Evolutionary conservation across 1,140 invertebrate genomes (phyloP), one percentile per base, ranked within the genome.

Genomic region (Drosophila arawakana): DNA sequence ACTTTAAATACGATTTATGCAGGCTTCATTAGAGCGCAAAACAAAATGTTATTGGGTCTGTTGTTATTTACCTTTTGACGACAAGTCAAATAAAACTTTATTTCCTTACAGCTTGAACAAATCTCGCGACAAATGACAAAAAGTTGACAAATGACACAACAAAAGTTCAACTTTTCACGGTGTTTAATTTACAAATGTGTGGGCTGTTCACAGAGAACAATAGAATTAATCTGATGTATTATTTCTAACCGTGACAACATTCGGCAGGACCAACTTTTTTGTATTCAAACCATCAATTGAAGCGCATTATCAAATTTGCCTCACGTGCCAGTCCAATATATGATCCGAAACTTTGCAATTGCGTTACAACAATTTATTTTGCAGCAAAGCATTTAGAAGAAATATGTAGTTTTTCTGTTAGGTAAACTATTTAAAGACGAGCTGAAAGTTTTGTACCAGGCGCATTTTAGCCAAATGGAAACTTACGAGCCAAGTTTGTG

Each of bases 1-100:
- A 30, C 0, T 30, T 30, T 11, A 63, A 60, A 15, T 54, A 54
- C 30, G 35, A 57, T 69, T 77, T 77, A 63, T 70, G 34, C 46
- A 35, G 61, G 67, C 57, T 72, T 78, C 67, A 78, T 78, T 78
- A 78, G 76, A 61, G 37, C 35, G 41, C 47, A 44, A 66, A 57
- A 76, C 11, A 63, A 60, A 63, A 62, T 66, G 8, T 61, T 65
- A 52, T 70, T 50, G 44, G 44, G 37, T 34, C 54, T 78, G 43
- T 78, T 57, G 11, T 78, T 78, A 46, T 76, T 78, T 78, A 35
- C 57, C 37, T 34, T 57, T 46, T 41, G 57, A 76, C 49, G 44
- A 58, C 13, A 67, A 76, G 43, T 71, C 39, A 78, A 78, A 65
- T 44, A 75, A 55, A 75, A 69, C 13, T 61, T 67, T 73, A 50